These are phyloP conservation scores for Lepidurus arcticus DNA, from an alignment of 1,140 invertebrate species.

Conservation along the genomic window DNA sequence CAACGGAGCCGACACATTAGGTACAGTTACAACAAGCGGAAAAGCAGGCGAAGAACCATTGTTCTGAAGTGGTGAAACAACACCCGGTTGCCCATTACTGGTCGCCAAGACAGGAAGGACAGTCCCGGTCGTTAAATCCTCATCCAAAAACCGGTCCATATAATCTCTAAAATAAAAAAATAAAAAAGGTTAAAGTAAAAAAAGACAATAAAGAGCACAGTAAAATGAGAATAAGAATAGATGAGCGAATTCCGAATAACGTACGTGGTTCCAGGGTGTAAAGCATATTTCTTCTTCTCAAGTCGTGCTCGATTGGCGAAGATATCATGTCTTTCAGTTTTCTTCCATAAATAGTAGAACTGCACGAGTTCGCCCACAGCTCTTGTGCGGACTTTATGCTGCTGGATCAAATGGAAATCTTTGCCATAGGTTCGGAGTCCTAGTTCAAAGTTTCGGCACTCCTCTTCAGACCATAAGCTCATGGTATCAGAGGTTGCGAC, in stretches of 20 bases:
- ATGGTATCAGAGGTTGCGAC: conserved; percentile 63
- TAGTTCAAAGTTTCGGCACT: conserved; percentile 93
- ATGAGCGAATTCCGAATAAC: conserved; percentile 37
- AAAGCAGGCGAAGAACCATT: conserved; percentile 25
- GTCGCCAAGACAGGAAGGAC: conserved; percentile 6
- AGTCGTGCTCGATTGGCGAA: conserved; percentile 76
- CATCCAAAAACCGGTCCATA: conserved; percentile 78
- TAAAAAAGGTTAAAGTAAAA: conserved; percentile 32
- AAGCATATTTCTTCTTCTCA: conserved; percentile 79
- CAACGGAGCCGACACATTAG: conserved; percentile 36
- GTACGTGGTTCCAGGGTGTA: conserved; percentile 67
- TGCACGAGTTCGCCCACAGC: conserved; percentile 95
- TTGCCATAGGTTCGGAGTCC: conserved; percentile 88
- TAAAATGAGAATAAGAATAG: conserved; percentile 23
- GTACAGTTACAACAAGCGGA: conserved; percentile 37
- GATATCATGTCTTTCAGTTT: conserved; percentile 92
- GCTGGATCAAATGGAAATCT: conserved; percentile 91
- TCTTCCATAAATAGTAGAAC: conserved; percentile 99
- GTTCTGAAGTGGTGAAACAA: conserved; percentile 41
- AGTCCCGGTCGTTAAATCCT: conserved; percentile 54
- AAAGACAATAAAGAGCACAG: conserved; percentile 22
- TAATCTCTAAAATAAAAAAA: conserved; percentile 59
- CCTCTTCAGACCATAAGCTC: conserved; percentile 94
- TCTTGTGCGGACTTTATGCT: conserved; percentile 84
- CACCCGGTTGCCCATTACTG: conserved; percentile 37